Evolutionary conservation across 2,888 invertebrate genomes (phyloP).

Genomic region (Cancer borealis): DNA sequence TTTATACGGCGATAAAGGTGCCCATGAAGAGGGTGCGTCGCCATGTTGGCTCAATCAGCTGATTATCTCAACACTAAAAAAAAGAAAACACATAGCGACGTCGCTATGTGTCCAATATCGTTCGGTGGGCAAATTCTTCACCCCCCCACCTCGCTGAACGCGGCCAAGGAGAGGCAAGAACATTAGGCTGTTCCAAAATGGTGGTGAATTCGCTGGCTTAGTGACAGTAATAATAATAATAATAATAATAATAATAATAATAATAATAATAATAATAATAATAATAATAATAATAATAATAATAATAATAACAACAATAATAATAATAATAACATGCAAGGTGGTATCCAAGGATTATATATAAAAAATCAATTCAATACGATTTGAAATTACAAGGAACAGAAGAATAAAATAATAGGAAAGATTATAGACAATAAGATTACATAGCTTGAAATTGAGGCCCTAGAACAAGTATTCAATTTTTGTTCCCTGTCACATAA

Average conservation of each 20-base stretch:
- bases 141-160: no score
- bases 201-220: background rate
- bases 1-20: no score
- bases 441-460: background rate
- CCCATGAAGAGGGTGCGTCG: no score
- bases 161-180: background rate
- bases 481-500: background rate
- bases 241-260: background rate
- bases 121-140: no score
- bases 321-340: background rate
- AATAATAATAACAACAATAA: background rate
- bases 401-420: background rate
- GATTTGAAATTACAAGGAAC: background rate
- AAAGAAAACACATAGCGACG: no score
- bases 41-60: no score
- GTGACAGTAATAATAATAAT: background rate
- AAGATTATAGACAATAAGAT: background rate
- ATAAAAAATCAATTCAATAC: background rate
- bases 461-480: background rate
- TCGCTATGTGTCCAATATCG: no score
- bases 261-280: background rate
- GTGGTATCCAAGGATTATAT: no score
- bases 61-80: no score
- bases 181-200: background rate
- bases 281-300: background rate